Conservation (phyloP, 2,113 vertebrate genomes). For the Peucedramus taeniatus region DNA sequence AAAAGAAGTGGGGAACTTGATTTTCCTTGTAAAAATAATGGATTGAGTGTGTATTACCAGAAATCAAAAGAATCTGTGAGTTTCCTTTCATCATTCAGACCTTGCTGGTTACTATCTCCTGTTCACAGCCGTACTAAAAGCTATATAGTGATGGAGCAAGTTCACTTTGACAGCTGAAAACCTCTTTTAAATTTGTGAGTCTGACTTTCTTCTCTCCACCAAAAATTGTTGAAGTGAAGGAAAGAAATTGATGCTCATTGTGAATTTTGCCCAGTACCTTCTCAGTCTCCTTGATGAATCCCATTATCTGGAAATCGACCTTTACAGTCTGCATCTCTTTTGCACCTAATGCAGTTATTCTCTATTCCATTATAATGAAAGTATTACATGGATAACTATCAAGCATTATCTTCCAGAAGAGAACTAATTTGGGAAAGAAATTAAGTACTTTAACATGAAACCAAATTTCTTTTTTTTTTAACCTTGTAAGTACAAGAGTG, state of each 20-base stretch:
- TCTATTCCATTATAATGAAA: slow-evolving; percentile 71
- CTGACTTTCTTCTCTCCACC: slow-evolving; percentile 27
- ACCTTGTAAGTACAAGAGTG: slow-evolving; percentile 4
- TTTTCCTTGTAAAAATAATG: not conserved
- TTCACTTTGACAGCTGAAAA: slow-evolving; percentile 13
- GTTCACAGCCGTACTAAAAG: slow-evolving; percentile 1
- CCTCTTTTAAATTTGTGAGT: slow-evolving; percentile 45
- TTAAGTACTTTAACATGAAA: slow-evolving; percentile 59
- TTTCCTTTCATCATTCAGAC: slow-evolving; percentile 47
- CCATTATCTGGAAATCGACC: slow-evolving; percentile 68
- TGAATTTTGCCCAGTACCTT: slow-evolving; percentile 41
- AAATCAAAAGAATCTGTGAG: slow-evolving; percentile 29
- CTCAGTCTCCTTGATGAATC: slow-evolving; percentile 66
- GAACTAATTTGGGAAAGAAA: slow-evolving; percentile 69
- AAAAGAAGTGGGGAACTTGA: not conserved
- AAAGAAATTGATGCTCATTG: slow-evolving; percentile 45
- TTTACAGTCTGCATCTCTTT: slow-evolving; percentile 72
- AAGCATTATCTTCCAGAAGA: slow-evolving; percentile 62
- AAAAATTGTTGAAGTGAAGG: slow-evolving; percentile 22
- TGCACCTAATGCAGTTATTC: slow-evolving; percentile 58
- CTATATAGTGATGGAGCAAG: slow-evolving; percentile 20
- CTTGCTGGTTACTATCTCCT: slow-evolving; percentile 11
- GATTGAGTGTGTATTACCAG: slow-evolving; percentile 23
- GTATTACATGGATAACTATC: slow-evolving; percentile 71
- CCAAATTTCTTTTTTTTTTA: not conserved